Evolutionary conservation across 2,113 vertebrate species (phyloP).

Genomic region (Caloenas nicobarica): DNA sequence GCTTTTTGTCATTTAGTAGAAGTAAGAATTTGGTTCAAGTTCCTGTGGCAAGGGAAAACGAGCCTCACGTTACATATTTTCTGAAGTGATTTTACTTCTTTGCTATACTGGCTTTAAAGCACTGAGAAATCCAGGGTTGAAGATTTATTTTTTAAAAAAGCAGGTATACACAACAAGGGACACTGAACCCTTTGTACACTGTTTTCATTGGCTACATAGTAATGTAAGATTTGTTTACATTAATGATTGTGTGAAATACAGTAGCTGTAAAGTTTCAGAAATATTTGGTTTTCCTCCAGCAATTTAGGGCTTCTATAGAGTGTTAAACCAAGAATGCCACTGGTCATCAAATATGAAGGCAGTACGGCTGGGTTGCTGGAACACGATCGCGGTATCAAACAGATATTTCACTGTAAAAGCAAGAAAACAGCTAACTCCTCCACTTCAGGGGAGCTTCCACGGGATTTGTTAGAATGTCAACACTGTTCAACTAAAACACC

Average conservation of each 20-base stretch:
- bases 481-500: conserved; percentile 80
- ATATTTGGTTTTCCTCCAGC: conserved; percentile 72
- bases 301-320: conserved; percentile 67
- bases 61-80: conserved; percentile 40
- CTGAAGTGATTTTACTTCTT: conserved; percentile 54
- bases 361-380: conserved; percentile 51
- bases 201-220: conserved; percentile 67
- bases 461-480: conserved; percentile 85
- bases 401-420: conserved; percentile 74
- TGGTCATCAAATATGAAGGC: conserved; percentile 65
- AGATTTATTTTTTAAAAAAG: conserved; percentile 60
- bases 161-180: conserved; percentile 68
- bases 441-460: conserved; percentile 77
- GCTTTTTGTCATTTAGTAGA: conserved; percentile 33
- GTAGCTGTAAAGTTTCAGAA: conserved; percentile 76
- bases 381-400: conserved; percentile 59
- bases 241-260: conserved; percentile 75
- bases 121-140: conserved; percentile 19
- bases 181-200: conserved; percentile 75
- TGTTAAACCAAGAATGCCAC: conserved; percentile 76
- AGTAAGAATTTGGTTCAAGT: conserved; percentile 34
- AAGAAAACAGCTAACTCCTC: conserved; percentile 72
- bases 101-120: conserved; percentile 42
- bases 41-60: conserved; percentile 31
- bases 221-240: conserved; percentile 72